phyloP scores from a whole-genome alignment of 2,888 invertebrate genomes.

The Philereme vetulata region DNA sequence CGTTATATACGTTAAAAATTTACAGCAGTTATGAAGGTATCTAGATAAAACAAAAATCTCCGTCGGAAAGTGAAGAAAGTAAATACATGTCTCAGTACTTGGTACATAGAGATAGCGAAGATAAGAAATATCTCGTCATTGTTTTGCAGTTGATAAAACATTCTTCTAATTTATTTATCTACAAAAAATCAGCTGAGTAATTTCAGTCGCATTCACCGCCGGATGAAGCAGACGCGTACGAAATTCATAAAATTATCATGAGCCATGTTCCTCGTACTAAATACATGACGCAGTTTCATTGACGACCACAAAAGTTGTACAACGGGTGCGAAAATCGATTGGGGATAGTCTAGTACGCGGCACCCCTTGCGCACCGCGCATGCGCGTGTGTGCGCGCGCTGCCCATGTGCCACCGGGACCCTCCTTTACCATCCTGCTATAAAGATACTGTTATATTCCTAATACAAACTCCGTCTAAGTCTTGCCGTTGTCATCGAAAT shows the following conservation, averaged over 20 bases:
- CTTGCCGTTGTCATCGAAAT: slow-evolving; percentile 33
- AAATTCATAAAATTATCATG: slow-evolving; percentile 23
- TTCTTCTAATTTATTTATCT: not conserved
- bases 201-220: not conserved
- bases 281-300: slow-evolving; percentile 52
- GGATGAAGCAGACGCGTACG: not conserved
- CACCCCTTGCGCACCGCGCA: slow-evolving; percentile 39
- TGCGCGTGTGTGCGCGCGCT: slow-evolving; percentile 44
- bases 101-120: not conserved
- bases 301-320: slow-evolving; percentile 64
- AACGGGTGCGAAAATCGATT: slow-evolving; percentile 75
- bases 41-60: too few species aligned
- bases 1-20: too few species aligned
- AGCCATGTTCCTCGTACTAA: slow-evolving; percentile 25
- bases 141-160: not conserved
- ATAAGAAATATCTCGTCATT: not conserved
- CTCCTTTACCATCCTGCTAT: slow-evolving; percentile 49
- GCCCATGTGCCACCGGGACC: slow-evolving; percentile 54
- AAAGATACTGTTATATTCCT: slow-evolving; percentile 52
- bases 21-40: too few species aligned
- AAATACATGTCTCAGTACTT: not conserved
- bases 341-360: slow-evolving; percentile 59
- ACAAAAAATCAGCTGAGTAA: not conserved
- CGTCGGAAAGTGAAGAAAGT: not conserved
- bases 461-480: slow-evolving; percentile 22